Conservation (phyloP, 2,113 vertebrate species). For the Proteles cristata region DNA sequence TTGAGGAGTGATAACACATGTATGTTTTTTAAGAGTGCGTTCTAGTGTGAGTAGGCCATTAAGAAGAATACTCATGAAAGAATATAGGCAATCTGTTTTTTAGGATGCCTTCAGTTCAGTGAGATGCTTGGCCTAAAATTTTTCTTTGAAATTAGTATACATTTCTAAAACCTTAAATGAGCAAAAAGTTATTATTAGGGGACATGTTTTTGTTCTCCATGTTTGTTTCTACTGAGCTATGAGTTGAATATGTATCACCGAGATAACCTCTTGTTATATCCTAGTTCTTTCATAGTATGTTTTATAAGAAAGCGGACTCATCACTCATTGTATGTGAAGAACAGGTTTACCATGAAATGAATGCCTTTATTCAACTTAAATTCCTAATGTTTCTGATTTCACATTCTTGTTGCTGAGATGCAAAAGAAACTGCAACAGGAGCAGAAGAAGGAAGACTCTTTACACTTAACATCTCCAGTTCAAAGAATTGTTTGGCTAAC, state of each 20-base stretch:
- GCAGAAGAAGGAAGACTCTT: constrained; percentile 33
- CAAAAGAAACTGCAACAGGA: constrained; percentile 57
- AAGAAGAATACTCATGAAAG: constrained; percentile 39
- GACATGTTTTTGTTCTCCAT: constrained; percentile 58
- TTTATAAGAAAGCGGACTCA: constrained; percentile 82
- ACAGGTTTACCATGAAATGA: constrained; percentile 83
- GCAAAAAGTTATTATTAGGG: constrained; percentile 53
- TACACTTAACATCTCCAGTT: constrained; percentile 59
- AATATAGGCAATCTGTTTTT: constrained; percentile 53
- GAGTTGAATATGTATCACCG: constrained; percentile 85
- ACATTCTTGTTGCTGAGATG: constrained; percentile 78
- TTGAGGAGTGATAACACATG: constrained; percentile 58
- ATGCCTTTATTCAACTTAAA: constrained; percentile 78
- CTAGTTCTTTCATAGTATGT: constrained; percentile 77
- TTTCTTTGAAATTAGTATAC: constrained; percentile 61
- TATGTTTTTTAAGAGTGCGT: constrained; percentile 33
- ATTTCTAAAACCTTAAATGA: constrained; percentile 64
- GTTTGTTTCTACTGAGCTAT: constrained; percentile 65
- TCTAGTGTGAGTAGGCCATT: constrained; percentile 38
- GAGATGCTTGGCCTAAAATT: constrained; percentile 67
- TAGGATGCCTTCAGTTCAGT: constrained; percentile 64
- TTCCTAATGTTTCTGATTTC: constrained; percentile 76
- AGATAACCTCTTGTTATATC: constrained; percentile 81
- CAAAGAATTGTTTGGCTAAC: constrained; percentile 61
- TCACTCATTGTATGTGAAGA: constrained; percentile 80